These are phyloP conservation scores for Cantharis flavilabris DNA, from an alignment of 2,888 invertebrate genomes.

Conservation along the genomic window DNA sequence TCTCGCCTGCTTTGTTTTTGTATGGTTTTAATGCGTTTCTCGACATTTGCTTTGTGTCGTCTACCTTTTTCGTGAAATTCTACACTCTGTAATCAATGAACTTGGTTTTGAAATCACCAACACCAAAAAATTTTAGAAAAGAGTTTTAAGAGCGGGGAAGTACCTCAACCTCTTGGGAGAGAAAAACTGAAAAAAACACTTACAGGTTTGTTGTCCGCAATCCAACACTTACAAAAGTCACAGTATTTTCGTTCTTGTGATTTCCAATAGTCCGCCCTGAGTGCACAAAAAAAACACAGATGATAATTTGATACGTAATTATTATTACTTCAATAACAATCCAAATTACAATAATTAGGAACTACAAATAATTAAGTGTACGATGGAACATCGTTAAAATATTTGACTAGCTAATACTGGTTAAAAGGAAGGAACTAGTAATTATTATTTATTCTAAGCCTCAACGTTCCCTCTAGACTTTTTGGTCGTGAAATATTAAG, in stretches of 20 bases:
- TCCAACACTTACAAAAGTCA: slow-evolving; percentile 98
- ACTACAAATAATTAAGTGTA: slow-evolving; percentile 14
- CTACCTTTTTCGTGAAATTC: slow-evolving; percentile 94
- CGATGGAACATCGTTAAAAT: slow-evolving; percentile 27
- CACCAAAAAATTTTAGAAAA: background rate
- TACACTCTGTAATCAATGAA: slow-evolving; percentile 71
- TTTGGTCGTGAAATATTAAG: background rate
- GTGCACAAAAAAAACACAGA: slow-evolving; percentile 24
- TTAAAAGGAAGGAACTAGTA: slow-evolving; percentile 30
- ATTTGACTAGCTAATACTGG: slow-evolving; percentile 32
- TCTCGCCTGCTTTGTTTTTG: slow-evolving; percentile 82
- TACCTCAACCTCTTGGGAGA: background rate
- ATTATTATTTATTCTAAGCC: background rate
- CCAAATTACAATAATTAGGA: slow-evolving; percentile 29
- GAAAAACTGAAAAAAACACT: slow-evolving; percentile 49
- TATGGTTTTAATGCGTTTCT: slow-evolving; percentile 81
- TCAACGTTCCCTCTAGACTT: background rate
- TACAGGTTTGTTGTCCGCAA: slow-evolving; percentile 94
- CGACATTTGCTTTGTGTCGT: slow-evolving; percentile 89
- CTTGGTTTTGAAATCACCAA: background rate
- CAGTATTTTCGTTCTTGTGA: slow-evolving; percentile 95
- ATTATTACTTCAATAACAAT: slow-evolving; percentile 32
- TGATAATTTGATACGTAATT: slow-evolving; percentile 27
- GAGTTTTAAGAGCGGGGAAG: background rate
- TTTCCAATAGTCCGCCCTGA: slow-evolving; percentile 95